Evolutionary conservation across 1,140 invertebrate species (phyloP).

Genomic region (Eriosoma lanigerum): DNA sequence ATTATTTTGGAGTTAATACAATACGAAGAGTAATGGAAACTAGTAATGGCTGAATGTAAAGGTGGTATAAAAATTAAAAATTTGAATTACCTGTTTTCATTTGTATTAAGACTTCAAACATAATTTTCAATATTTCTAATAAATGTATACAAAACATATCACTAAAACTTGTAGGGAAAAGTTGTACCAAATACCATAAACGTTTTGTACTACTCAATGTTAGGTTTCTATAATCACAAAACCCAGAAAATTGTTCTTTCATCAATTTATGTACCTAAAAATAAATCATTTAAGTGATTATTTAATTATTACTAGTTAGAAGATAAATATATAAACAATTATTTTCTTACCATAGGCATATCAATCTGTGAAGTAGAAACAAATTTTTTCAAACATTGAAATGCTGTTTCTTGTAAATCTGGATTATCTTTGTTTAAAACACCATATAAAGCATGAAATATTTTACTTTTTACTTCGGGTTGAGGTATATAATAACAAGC

Average conservation of each 20-base stretch:
- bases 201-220: conserved; percentile 84
- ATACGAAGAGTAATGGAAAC: no score
- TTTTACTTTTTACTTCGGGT: conserved; percentile 74
- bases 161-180: conserved; percentile 94
- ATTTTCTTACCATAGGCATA: conserved; percentile 69
- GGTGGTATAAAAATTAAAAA: no score
- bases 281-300: no score
- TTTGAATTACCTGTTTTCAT: conserved; percentile 64
- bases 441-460: conserved; percentile 88
- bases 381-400: conserved; percentile 93
- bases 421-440: conserved; percentile 81
- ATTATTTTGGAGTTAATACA: no score
- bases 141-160: conserved; percentile 94
- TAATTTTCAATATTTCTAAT: conserved; percentile 79
- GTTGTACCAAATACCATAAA: conserved; percentile 86
- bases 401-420: conserved; percentile 89
- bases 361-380: conserved; percentile 78
- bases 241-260: conserved; percentile 75
- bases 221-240: conserved; percentile 84
- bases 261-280: conserved; percentile 74
- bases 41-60: no score
- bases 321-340: neutral
- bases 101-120: conserved; percentile 79
- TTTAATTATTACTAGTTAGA: no score
- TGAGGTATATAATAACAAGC: conserved; percentile 85